These are phyloP conservation scores for Sphyrna mokarran DNA, from an alignment of 2,113 vertebrate genomes.

Conservation along the genomic window DNA sequence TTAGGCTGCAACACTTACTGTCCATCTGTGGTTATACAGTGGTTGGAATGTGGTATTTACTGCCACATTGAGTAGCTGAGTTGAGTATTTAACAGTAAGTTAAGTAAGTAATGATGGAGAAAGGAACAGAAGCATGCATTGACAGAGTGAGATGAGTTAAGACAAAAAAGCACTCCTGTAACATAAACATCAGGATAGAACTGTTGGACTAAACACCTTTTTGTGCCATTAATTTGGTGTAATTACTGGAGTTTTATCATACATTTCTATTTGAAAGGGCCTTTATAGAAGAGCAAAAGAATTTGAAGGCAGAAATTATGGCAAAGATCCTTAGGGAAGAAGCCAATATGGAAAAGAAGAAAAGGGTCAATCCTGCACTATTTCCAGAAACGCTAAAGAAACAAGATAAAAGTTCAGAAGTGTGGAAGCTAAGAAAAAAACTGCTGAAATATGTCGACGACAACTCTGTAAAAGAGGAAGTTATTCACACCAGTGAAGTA, in stretches of 20 bases:
- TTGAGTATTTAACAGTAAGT: not conserved
- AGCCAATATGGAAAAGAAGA: constrained; percentile 46
- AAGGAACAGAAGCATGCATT: not conserved
- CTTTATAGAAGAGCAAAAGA: constrained; percentile 62
- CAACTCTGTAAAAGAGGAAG: not conserved
- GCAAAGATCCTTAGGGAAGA: constrained; percentile 63
- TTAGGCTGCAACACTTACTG: too few relatives aligned
- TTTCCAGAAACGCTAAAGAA: constrained; percentile 38
- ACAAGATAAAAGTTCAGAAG: not conserved
- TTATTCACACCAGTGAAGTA: not conserved
- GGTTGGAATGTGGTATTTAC: not conserved
- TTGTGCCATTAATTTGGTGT: not conserved
- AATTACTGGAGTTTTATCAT: not conserved
- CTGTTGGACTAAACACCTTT: not conserved
- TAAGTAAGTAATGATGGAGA: not conserved
- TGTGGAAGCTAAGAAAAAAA: constrained; percentile 42
- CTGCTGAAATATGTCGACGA: constrained; percentile 51
- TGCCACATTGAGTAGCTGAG: not conserved
- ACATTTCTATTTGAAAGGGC: constrained; percentile 56
- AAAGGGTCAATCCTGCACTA: constrained; percentile 39
- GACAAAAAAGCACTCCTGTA: not conserved
- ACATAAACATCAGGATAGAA: too few relatives aligned
- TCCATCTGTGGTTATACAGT: not conserved
- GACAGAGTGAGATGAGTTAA: not conserved
- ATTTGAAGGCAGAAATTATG: constrained; percentile 64